Base-by-base conservation (phyloP, 2,113 vertebrate genomes). In the Oreochromis niloticus region DNA sequence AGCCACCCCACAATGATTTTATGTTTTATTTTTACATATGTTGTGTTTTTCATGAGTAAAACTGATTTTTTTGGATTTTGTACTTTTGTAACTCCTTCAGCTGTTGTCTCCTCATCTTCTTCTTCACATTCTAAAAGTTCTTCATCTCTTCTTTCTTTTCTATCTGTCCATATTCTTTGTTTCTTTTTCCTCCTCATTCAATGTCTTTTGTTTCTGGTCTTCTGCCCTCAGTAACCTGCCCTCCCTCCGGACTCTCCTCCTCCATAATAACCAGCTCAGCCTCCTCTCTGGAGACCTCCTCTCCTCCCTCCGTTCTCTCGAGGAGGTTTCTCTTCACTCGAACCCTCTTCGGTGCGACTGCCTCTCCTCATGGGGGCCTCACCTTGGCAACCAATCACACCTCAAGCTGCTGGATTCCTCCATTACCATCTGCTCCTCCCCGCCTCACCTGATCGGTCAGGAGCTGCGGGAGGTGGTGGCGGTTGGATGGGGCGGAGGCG, bases 311-410 rank as follows among this genome's bases (percentile, higher is more conserved):
- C 92, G 96, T 3, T 96, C 96, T 5, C 94, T 96, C 6, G 96
- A 97, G 82, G 93, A 97, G 86, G 80, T 96, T 27, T 94, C 94
- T 6, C 91, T 97, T 2, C 95, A 97, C 82, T 96, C 96, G 16
- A 97, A 97, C 93, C 97, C 97, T 0, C 92, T 97, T 43, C 95
- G 97, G 19, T 97, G 97, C 11, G 97, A 97, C 84, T 97, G 97
- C 83, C 95, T 96, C 16, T 85, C 94, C 30, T 95, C 94, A n/a
- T 97, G 97, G 97, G 94, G 94, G 19, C 92, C 94, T 19, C 85
- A 95, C 79, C 90, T 97, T 2, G 94, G 95, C 34, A 97, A 95
- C 75, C 95, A 94, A 34, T 96, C 97, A 0, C 93, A 90, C 11
- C 87, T 97, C 9, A 96, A 94, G 57, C 73, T 97, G 63, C 90